phyloP scores from a whole-genome alignment of 1,140 invertebrate species.

The Latrodectus geometricus region DNA sequence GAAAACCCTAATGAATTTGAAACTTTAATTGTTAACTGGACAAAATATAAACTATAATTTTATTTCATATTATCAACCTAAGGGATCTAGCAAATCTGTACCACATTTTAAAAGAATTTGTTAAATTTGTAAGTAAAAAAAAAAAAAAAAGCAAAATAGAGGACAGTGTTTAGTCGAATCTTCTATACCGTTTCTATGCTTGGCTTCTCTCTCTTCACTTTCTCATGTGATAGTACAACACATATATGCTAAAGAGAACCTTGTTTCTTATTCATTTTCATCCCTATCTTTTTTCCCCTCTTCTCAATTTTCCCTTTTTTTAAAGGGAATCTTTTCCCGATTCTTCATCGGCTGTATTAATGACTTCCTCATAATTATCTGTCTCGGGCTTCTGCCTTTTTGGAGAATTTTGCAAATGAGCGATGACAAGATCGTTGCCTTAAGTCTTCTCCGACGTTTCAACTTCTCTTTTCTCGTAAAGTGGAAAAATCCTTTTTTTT shows the following conservation, averaged over 20 bases:
- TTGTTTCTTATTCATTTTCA: not conserved
- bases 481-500: slow-evolving; percentile 1
- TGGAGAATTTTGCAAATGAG: slow-evolving; percentile 43
- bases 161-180: not conserved
- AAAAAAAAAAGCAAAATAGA: too few relatives aligned
- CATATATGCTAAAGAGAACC: not conserved
- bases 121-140: too few relatives aligned
- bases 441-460: slow-evolving; percentile 19
- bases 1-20: too few relatives aligned
- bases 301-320: slow-evolving; percentile 1
- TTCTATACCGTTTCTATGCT: not conserved
- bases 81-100: too few relatives aligned
- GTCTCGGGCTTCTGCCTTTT: slow-evolving; percentile 21
- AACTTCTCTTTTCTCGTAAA: slow-evolving; percentile 1
- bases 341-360: not conserved
- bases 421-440: slow-evolving; percentile 39
- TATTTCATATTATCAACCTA: too few relatives aligned
- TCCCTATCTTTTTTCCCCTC: not conserved
- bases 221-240: not conserved
- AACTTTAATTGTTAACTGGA: too few relatives aligned
- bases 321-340: not conserved
- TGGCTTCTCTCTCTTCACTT: not conserved
- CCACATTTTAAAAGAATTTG: too few relatives aligned
- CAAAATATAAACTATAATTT: too few relatives aligned
- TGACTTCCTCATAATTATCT: not conserved